Percentiles rank a stretch among this genome's conserved stretches.
phyloP scores from a whole-genome alignment of 1,140 invertebrate genomes.

The Mya arenaria region DNA sequence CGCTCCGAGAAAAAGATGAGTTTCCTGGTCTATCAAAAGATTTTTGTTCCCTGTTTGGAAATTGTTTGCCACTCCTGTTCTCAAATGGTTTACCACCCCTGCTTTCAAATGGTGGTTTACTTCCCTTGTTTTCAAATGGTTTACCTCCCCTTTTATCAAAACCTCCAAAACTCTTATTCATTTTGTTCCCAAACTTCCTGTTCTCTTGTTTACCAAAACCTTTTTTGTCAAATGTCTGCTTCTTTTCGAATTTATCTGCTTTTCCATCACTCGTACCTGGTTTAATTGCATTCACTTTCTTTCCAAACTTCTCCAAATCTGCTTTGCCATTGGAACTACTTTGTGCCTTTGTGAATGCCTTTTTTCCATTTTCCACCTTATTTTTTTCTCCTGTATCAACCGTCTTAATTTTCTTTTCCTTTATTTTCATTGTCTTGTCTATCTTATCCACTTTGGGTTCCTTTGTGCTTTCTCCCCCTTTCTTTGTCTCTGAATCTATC shows the following conservation, averaged over 20 bases:
- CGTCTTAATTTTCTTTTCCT: not conserved
- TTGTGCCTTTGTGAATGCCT: not conserved
- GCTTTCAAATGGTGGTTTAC: not conserved
- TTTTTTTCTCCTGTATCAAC: not conserved
- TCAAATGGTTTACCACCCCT: not conserved
- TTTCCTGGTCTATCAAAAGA: conserved; percentile 1
- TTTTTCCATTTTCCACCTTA: not conserved
- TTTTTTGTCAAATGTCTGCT: not conserved
- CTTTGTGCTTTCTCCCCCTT: not conserved
- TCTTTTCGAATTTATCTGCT: not conserved
- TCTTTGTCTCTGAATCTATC: not conserved
- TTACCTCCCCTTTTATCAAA: not conserved
- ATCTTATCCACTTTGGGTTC: not conserved
- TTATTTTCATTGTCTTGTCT: not conserved
- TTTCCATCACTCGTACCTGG: not conserved
- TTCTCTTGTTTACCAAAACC: not conserved
- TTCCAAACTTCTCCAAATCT: too few relatives aligned
- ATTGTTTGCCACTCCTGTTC: not conserved
- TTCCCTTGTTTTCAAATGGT: not conserved
- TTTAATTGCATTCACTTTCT: not conserved
- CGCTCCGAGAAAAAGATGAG: not conserved
- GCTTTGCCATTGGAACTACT: not conserved
- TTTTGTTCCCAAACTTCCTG: not conserved
- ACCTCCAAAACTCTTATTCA: not conserved
- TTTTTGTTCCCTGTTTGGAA: not conserved